Percentiles rank a stretch among this genome's conserved stretches.
phyloP scores from a whole-genome alignment of 2,888 invertebrate genomes.

The Drosophila rubida region DNA sequence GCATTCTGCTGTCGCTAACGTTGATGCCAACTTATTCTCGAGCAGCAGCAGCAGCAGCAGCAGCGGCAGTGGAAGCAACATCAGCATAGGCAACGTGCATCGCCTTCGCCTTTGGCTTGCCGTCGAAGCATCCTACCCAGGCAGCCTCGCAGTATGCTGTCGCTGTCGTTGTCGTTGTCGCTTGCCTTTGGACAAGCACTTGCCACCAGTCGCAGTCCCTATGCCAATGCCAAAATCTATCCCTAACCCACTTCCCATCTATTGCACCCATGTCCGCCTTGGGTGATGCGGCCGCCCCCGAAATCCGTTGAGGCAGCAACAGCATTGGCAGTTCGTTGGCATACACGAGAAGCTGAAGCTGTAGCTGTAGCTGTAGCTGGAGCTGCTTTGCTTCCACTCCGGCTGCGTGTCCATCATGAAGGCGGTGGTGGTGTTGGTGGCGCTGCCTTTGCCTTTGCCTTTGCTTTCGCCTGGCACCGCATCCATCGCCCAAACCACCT shows the following conservation, averaged over 20 bases:
- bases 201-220: constrained; percentile 32
- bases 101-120: constrained; percentile 36
- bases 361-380: constrained; percentile 16
- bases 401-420: constrained; percentile 73
- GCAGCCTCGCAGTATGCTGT: constrained; percentile 46
- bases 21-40: constrained; percentile 76
- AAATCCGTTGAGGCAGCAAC: constrained; percentile 60
- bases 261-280: constrained; percentile 68
- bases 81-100: constrained; percentile 38
- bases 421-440: constrained; percentile 31
- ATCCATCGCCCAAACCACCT: constrained; percentile 81
- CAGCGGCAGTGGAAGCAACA: constrained; percentile 35
- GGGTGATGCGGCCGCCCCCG: constrained; percentile 74
- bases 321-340: constrained; percentile 60
- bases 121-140: constrained; percentile 45
- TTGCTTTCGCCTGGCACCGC: constrained; percentile 60
- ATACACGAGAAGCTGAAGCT: constrained; percentile 37
- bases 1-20: constrained; percentile 68
- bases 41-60: constrained; percentile 46
- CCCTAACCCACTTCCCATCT: constrained; percentile 37
- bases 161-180: constrained; percentile 35
- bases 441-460: constrained; percentile 42
- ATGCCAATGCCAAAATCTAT: constrained; percentile 52
- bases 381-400: constrained; percentile 41
- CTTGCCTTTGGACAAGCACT: constrained; percentile 7